Percentiles rank a stretch among this genome's conserved stretches.
Conservation (phyloP, 2,797 vertebrate genomes). For the Eulemur coronatus region DNA sequence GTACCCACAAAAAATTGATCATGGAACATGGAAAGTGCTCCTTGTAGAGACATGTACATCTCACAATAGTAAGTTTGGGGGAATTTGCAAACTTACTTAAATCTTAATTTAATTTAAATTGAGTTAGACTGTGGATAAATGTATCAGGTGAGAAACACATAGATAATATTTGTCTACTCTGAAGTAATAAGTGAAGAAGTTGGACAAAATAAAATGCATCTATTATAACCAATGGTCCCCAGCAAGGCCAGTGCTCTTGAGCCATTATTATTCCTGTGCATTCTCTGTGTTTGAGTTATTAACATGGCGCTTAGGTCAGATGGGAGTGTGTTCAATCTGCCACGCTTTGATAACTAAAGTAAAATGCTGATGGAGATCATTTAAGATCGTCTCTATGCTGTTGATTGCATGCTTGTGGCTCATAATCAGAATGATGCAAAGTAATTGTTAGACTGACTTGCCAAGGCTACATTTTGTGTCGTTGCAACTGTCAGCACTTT, state of each 20-base stretch:
- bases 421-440: slow-evolving; percentile 72
- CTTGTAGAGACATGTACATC: too few species aligned
- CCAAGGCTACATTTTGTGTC: slow-evolving; percentile 61
- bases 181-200: not conserved
- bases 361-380: slow-evolving; percentile 70
- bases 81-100: not conserved
- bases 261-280: not conserved
- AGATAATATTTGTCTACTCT: not conserved
- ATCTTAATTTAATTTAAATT: not conserved
- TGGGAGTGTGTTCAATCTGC: slow-evolving; percentile 37
- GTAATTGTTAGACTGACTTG: slow-evolving; percentile 66
- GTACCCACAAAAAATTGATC: not conserved
- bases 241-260: not conserved
- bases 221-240: not conserved
- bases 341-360: slow-evolving; percentile 48
- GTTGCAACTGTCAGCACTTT: slow-evolving; percentile 69
- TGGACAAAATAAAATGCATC: not conserved
- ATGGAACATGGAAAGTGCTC: not conserved
- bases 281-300: slow-evolving; percentile 5
- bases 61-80: not conserved
- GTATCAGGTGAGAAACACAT: not conserved
- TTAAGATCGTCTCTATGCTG: slow-evolving; percentile 53
- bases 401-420: slow-evolving; percentile 75
- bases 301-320: slow-evolving; percentile 65
- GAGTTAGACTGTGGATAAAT: not conserved